Evolutionary conservation across 2,113 vertebrate species (phyloP).

Genomic region (Mormoops blainvillei): DNA sequence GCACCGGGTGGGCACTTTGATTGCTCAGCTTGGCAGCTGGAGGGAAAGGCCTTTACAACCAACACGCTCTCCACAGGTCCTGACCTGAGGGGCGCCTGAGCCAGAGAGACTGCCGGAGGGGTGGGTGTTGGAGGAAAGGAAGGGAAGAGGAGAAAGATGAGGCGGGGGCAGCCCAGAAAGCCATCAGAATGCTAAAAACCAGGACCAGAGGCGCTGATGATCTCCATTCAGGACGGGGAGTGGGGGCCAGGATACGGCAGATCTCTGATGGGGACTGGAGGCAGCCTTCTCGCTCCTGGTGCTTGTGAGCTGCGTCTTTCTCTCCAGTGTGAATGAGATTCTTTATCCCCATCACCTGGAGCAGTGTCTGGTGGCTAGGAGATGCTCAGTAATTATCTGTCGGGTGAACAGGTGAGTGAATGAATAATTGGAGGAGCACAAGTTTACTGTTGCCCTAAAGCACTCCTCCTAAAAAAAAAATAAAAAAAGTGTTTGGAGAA

Average conservation of each 20-base stretch:
- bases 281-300: background rate
- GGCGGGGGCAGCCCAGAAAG: background rate
- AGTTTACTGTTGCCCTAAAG: background rate
- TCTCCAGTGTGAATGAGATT: background rate
- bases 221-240: rapidly evolving
- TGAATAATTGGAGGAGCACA: background rate
- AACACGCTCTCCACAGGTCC: background rate
- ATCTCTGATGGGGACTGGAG: rapidly evolving
- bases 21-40: background rate
- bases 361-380: background rate
- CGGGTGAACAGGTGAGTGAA: background rate
- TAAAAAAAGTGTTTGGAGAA: background rate
- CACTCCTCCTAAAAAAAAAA: background rate
- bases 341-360: background rate
- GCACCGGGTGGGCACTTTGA: background rate
- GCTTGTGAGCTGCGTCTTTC: background rate
- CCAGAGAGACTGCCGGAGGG: background rate
- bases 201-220: background rate
- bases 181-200: background rate
- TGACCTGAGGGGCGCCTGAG: background rate
- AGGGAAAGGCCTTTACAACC: background rate
- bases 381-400: background rate
- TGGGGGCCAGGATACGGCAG: background rate
- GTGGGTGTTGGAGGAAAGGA: background rate
- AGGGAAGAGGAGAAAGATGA: background rate